A percentile compares a stretch with the other conserved stretches of the same genome.
These are phyloP conservation scores for Siniperca knerii DNA, from an alignment of 2,113 vertebrate genomes.

Conservation along the genomic window DNA sequence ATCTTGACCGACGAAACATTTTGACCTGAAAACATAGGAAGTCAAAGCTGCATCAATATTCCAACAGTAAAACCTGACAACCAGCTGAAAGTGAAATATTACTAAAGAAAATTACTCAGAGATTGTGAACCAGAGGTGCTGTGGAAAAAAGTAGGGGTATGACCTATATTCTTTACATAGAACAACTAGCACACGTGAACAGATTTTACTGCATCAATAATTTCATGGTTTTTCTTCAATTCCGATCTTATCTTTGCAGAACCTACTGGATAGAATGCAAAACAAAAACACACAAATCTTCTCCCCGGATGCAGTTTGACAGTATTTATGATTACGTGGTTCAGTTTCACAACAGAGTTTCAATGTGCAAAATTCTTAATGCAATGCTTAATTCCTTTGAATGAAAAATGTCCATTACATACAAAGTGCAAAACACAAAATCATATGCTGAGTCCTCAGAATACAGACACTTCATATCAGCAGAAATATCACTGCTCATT, in stretches of 20 bases:
- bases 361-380: background rate
- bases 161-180: background rate
- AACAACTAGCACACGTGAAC: background rate
- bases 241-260: background rate
- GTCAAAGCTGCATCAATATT: conserved; percentile 2
- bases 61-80: background rate
- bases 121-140: too few species aligned
- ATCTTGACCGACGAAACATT: conserved; percentile 94
- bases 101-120: background rate
- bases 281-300: background rate
- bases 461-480: background rate
- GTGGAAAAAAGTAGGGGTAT: background rate
- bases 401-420: background rate
- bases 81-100: background rate
- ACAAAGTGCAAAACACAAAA: background rate
- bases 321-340: background rate
- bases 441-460: background rate
- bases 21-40: conserved; percentile 52
- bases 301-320: background rate
- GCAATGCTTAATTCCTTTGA: background rate
- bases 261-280: too few species aligned
- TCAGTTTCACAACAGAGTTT: background rate
- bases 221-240: background rate
- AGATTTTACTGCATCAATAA: background rate
- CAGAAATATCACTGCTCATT: background rate